Evolutionary conservation across 1,140 invertebrate genomes (phyloP).

Genomic region (Pseudomyrmex concolor): DNA sequence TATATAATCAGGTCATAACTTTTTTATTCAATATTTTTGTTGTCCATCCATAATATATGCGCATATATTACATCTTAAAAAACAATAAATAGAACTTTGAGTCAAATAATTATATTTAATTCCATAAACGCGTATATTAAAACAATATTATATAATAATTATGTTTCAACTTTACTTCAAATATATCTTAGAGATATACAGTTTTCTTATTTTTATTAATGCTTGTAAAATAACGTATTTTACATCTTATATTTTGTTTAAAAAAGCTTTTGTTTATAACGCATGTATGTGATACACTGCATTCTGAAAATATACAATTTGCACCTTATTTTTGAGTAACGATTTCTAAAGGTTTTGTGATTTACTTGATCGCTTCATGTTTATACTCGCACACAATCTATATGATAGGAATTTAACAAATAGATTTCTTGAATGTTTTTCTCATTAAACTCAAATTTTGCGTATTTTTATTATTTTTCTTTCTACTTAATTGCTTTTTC

Average conservation of each 20-base stretch:
- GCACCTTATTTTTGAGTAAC: neutral
- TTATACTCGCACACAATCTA: neutral
- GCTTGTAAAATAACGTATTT: neutral
- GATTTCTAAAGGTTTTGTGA: constrained; percentile 35
- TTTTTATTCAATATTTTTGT: too few species aligned
- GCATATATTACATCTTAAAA: constrained; percentile 1
- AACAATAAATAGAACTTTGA: neutral
- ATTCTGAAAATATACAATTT: neutral
- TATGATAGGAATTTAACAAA: neutral
- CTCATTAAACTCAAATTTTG: too few species aligned
- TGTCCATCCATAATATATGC: too few species aligned
- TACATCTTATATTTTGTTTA: neutral
- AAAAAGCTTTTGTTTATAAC: neutral
- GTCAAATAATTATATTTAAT: neutral
- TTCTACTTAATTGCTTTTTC: neutral
- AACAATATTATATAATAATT: neutral
- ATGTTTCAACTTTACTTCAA: neutral
- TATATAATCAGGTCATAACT: neutral
- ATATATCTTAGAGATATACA: neutral
- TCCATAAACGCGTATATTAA: neutral
- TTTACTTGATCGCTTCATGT: neutral
- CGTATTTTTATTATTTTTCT: too few species aligned
- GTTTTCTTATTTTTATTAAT: neutral
- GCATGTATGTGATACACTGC: constrained; percentile 12
- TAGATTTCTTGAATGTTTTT: neutral